phyloP scores from a whole-genome alignment of 2,113 vertebrate genomes.

The Chitala chitala region DNA sequence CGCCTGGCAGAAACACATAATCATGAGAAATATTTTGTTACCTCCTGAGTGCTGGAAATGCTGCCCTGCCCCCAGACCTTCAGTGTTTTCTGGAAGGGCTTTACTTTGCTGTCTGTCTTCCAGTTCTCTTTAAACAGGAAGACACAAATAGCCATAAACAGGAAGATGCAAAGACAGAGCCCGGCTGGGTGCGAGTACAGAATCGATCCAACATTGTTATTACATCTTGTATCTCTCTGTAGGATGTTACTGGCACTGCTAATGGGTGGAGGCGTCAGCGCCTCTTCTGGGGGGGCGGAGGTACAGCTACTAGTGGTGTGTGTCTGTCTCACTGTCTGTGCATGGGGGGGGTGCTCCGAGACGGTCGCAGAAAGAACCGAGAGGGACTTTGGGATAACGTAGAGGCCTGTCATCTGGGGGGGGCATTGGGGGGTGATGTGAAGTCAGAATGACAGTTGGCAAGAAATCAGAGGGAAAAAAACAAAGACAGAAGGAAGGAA shows the following conservation, averaged over 20 bases:
- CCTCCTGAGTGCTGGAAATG: no score
- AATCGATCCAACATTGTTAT: constrained; percentile 42
- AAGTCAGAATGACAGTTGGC: constrained; percentile 12
- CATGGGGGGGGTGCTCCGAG: not conserved
- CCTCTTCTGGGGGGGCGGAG: not conserved
- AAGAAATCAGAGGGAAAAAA: constrained; percentile 15
- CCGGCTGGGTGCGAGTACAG: constrained; percentile 30
- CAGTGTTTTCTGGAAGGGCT: not conserved
- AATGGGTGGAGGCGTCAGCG: constrained; percentile 16
- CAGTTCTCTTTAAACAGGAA: not conserved
- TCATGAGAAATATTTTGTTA: no score
- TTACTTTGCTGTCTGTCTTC: not conserved
- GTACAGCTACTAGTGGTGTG: not conserved
- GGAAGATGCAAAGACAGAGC: constrained; percentile 9
- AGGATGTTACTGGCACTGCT: constrained; percentile 26
- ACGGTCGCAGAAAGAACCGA: constrained; percentile 11
- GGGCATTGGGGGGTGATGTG: not conserved
- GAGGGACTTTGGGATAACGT: constrained; percentile 14
- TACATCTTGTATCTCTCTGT: constrained; percentile 11
- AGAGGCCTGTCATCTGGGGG: not conserved
- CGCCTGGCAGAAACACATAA: no score
- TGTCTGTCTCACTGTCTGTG: not conserved
- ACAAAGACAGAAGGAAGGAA: constrained; percentile 18
- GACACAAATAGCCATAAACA: no score
- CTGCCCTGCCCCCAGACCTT: not conserved